Percentiles rank a stretch among this genome's conserved stretches.
Conservation (phyloP, 2,797 vertebrate species). For the Schizopygopsis pylzovi region DNA sequence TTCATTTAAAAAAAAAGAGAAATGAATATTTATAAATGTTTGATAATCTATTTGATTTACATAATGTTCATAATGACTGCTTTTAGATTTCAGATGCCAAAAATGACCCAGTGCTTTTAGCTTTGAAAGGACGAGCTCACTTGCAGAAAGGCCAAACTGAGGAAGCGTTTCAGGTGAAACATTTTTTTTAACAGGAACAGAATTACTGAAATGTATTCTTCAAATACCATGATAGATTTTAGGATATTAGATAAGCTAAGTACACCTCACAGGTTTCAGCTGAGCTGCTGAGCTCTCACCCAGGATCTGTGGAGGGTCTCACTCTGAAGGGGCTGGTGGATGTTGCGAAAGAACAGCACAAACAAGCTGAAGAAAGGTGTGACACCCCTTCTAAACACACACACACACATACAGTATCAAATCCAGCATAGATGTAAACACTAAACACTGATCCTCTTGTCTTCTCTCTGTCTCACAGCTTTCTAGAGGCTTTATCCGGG, state of each 20-base stretch:
- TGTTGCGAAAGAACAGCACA: conserved; percentile 79
- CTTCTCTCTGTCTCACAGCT: conserved; percentile 74
- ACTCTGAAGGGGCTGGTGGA: conserved; percentile 81
- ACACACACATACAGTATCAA: not conserved
- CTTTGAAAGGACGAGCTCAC: conserved; percentile 83
- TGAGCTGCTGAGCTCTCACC: conserved; percentile 80
- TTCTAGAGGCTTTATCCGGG: conserved; percentile 81
- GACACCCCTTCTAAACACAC: not conserved
- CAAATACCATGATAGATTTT: not conserved
- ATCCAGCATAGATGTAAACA: not conserved
- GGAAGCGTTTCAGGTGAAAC: conserved; percentile 84
- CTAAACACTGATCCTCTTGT: not conserved
- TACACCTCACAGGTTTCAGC: conserved; percentile 79
- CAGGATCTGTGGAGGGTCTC: conserved; percentile 79
- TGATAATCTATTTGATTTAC: not conserved
- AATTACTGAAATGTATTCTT: not conserved
- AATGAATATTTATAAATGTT: not conserved
- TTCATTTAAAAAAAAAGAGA: not conserved
- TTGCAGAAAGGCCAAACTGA: conserved; percentile 84
- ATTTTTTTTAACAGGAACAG: not conserved
- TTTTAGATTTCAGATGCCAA: conserved; percentile 83
- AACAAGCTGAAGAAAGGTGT: conserved; percentile 88
- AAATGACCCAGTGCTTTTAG: conserved; percentile 80
- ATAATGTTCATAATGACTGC: not conserved
- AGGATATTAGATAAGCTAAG: not conserved